These are phyloP conservation scores for Sebastes taczanowskii DNA, from an alignment of 2,797 vertebrate genomes.

Conservation along the genomic window DNA sequence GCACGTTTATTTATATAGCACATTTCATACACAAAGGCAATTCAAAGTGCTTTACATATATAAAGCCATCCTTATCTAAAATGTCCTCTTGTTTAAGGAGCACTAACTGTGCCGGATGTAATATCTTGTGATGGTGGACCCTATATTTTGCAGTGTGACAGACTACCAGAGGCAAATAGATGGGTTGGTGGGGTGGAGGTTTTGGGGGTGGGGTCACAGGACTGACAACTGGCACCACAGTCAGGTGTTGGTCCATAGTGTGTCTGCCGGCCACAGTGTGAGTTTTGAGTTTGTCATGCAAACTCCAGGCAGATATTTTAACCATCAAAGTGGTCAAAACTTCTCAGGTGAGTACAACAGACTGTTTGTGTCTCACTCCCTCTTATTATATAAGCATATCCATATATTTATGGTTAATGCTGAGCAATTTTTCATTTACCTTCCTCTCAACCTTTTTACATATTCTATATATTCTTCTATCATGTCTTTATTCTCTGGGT, in stretches of 20 bases:
- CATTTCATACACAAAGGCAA: too few species aligned
- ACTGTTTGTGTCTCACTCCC: background rate
- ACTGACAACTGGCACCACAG: constrained; percentile 56
- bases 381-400: background rate
- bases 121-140: background rate
- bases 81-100: background rate
- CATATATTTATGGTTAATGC: background rate
- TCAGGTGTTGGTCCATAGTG: constrained; percentile 62
- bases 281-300: constrained; percentile 69
- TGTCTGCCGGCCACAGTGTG: constrained; percentile 34
- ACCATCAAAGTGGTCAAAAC: constrained; percentile 45
- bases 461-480: background rate
- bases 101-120: background rate
- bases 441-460: background rate
- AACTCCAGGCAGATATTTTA: constrained; percentile 68
- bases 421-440: background rate
- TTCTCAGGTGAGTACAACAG: constrained; percentile 66
- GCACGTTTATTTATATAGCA: too few species aligned
- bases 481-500: background rate
- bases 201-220: constrained; percentile 47
- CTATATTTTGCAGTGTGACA: background rate
- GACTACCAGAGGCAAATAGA: background rate
- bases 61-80: background rate
- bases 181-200: background rate
- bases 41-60: too few species aligned